phyloP scores from a whole-genome alignment of 2,888 invertebrate genomes.

The Zaprionus lineosus region DNA sequence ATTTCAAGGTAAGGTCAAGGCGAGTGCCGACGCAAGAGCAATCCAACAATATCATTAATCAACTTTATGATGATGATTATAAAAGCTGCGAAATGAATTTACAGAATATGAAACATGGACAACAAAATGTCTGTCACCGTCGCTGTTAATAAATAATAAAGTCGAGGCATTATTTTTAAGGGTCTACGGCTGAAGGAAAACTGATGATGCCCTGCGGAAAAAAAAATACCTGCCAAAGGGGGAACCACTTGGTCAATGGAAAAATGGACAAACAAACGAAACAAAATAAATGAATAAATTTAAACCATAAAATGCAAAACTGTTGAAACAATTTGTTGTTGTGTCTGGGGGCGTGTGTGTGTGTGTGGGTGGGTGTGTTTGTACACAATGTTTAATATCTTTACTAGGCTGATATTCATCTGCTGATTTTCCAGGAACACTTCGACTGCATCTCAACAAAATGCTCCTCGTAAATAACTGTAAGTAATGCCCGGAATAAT shows the following conservation, averaged over 20 bases:
- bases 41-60: constrained; percentile 56
- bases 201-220: neutral
- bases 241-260: neutral
- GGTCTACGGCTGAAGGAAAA: neutral
- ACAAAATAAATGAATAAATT: constrained; percentile 10
- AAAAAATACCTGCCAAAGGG: no score
- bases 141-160: no score
- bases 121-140: no score
- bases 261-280: neutral
- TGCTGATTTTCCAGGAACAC: constrained; percentile 40
- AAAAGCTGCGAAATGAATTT: constrained; percentile 18
- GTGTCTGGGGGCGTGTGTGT: no score
- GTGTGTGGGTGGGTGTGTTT: neutral
- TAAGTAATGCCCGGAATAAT: constrained; percentile 55
- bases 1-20: constrained; percentile 75
- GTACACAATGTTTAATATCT: constrained; percentile 51
- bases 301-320: neutral
- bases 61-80: constrained; percentile 17
- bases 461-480: constrained; percentile 55
- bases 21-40: constrained; percentile 56
- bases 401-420: constrained; percentile 29
- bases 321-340: constrained; percentile 41
- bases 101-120: no score
- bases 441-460: constrained; percentile 19
- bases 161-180: neutral